Conservation (phyloP, 2,888 invertebrate species). For the Hyppa rectilinea region DNA sequence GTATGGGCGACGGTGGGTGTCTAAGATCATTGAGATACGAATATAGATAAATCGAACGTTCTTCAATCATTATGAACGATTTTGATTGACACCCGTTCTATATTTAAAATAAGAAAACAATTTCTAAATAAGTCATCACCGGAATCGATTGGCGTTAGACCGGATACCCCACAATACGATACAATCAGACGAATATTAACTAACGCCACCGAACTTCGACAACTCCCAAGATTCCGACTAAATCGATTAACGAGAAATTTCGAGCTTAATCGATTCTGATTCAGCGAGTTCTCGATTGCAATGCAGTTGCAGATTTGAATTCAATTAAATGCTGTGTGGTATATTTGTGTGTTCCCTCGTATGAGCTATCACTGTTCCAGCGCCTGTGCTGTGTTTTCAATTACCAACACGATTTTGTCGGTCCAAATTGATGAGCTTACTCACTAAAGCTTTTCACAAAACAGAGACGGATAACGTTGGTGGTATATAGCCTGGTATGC, state of each 20-base stretch:
- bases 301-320: conserved; percentile 76
- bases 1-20: no score
- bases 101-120: conserved; percentile 18
- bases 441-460: conserved; percentile 56
- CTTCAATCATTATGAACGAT: neutral
- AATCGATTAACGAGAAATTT: conserved; percentile 80
- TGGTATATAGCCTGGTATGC: conserved; percentile 21
- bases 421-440: conserved; percentile 59
- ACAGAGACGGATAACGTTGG: conserved; percentile 47
- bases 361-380: conserved; percentile 52
- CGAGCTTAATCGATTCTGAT: conserved; percentile 83
- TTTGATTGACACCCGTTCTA: conserved; percentile 3
- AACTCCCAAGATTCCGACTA: conserved; percentile 61
- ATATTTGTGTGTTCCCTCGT: conserved; percentile 56
- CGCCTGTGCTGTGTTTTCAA: conserved; percentile 63
- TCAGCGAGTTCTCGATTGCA: conserved; percentile 79
- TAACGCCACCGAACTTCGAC: conserved; percentile 57
- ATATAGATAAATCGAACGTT: neutral
- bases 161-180: conserved; percentile 66
- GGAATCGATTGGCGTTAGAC: conserved; percentile 43
- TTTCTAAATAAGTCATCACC: conserved; percentile 37
- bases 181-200: conserved; percentile 75
- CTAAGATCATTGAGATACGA: neutral
- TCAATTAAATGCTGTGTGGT: conserved; percentile 65
- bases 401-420: conserved; percentile 62